Percentiles rank a stretch among this genome's conserved stretches.
These are phyloP conservation scores for Cetoscarus ocellatus DNA, from an alignment of 2,797 vertebrate species.

Conservation along the genomic window DNA sequence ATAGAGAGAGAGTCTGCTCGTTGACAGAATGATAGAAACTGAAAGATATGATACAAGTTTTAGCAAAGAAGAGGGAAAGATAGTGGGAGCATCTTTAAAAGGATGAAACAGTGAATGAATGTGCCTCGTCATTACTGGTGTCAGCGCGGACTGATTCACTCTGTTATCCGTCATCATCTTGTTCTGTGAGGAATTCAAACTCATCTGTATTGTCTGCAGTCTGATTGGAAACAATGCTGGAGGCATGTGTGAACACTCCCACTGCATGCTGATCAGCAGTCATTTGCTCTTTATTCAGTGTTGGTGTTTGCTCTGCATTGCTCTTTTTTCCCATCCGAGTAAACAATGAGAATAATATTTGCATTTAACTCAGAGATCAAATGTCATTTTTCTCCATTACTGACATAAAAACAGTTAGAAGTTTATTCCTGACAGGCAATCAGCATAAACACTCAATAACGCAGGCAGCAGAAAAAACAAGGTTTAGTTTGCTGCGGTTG, in stretches of 20 bases:
- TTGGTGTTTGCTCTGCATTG: slow-evolving; percentile 7
- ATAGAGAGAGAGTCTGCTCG: slow-evolving; percentile 34
- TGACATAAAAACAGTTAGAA: slow-evolving; percentile 16
- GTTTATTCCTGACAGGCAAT: slow-evolving; percentile 11
- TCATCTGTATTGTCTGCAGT: slow-evolving; percentile 61
- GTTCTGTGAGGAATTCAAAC: slow-evolving; percentile 49
- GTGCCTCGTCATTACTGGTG: slow-evolving; percentile 40
- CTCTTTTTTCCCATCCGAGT: slow-evolving; percentile 7
- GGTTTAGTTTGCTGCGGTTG: neutral
- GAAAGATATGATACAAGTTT: slow-evolving; percentile 43
- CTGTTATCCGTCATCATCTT: slow-evolving; percentile 64
- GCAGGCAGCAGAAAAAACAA: neutral
- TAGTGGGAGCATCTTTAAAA: slow-evolving; percentile 31
- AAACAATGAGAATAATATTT: slow-evolving; percentile 17
- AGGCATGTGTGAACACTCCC: slow-evolving; percentile 4
- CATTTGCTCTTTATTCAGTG: neutral
- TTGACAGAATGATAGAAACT: slow-evolving; percentile 40
- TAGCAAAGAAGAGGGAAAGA: slow-evolving; percentile 10
- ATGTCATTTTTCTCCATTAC: slow-evolving; percentile 19
- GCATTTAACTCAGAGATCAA: slow-evolving; percentile 14
- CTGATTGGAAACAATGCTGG: slow-evolving; percentile 56
- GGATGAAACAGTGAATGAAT: slow-evolving; percentile 1
- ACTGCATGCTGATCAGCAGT: slow-evolving; percentile 48
- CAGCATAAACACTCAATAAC: slow-evolving; percentile 5
- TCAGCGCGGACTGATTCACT: slow-evolving; percentile 50